Evolutionary conservation across 1,140 invertebrate species (phyloP), one percentile per base, ranked within the genome.

Genomic region (Brachionus paranguensis): DNA sequence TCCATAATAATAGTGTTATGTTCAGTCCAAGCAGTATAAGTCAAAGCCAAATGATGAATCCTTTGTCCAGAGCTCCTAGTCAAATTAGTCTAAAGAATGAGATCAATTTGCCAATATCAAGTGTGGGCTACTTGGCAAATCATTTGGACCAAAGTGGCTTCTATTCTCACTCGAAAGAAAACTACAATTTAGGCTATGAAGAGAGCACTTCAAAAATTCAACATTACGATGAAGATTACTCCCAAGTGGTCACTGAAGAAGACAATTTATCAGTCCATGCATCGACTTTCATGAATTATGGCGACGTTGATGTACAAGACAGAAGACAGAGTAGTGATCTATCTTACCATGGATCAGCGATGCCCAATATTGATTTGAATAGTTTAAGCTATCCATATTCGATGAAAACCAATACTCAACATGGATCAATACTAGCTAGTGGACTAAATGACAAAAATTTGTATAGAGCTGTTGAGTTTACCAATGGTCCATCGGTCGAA

Each of bases 141-240:
- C 11, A 50, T n/a, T 33, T 64, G 4, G 78, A 81, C 33, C 53
- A 60, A 17, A 45, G 78, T 64, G 37, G 41, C 1, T 45, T 81
- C n/a, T 81, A 81, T 81, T 81, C 78, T 6, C 78, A 68, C 27
- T 41, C 60, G 17, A 41, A 29, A 81, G 78, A 81, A 55, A 64
- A 64, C 47, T 79, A 79, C 14, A 68, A 43, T 43, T 43, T 81
- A 7, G 33, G 41, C 2, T 20, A 72, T 43, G 41, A 72, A 8
- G 68, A 72, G 8, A 72, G 37, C 37, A 45, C 45, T 17, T 17
- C 43, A 14, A 45, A 81, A 47, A 37, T 81, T 10, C 8, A 55
- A 14, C 72, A 81, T 33, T 81, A 81, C 29, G 78, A 81, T 81
- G 78, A 81, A 11, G 43, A 81, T 27, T 81, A 81, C 45, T 81